Base-by-base conservation (phyloP, 2,113 vertebrate genomes). In the Speoplatyrhinus poulsoni region DNA sequence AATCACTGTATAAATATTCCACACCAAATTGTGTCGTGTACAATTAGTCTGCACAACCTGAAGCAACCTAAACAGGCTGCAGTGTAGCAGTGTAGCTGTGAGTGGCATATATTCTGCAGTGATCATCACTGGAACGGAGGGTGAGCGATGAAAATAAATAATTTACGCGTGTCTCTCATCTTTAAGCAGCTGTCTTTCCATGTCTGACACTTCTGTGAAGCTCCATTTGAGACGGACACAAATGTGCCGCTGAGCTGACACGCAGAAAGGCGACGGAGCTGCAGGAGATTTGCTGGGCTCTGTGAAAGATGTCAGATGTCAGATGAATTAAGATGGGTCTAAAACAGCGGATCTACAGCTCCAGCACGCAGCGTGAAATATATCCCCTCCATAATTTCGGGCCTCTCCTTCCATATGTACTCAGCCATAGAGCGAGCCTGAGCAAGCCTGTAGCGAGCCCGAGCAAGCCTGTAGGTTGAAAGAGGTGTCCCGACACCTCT, bases 311-410 rank as follows among this genome's bases (percentile, higher is more conserved):
- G 12, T 26, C 26, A 66, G 64, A 48, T 5, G 75, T 49, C 36
- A 69, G 78, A 86, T 84, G 77, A 86, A 88, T 85, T 73, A 79
- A 82, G 84, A 81, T 84, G 68, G 15, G 54, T 76, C 74, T 83
- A 63, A 85, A 88, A 83, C 76, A 82, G 63, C 46, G 6, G 64
- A 83, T 73, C 69, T 13, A 11, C 55, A 50, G 73, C 65, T 69
- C 5, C 57, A 65, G 76, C 84, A 82, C 13, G 54, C 10, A 85
- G 36, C 15, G 70, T 19, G 58, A 68, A 9, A 77, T 86, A 80
- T 88, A 90, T 88, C 85, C 87, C 32, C 13, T 16, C 8, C 46
- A 10, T 11, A 62, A 81, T 55, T 82, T 75, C 59, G 46, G 52
- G 46, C 61, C 71, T 67, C 62, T 69, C 53, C 47, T 46, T 48